phyloP scores from a whole-genome alignment of 1,140 invertebrate species.

The Saccostrea glomerata region DNA sequence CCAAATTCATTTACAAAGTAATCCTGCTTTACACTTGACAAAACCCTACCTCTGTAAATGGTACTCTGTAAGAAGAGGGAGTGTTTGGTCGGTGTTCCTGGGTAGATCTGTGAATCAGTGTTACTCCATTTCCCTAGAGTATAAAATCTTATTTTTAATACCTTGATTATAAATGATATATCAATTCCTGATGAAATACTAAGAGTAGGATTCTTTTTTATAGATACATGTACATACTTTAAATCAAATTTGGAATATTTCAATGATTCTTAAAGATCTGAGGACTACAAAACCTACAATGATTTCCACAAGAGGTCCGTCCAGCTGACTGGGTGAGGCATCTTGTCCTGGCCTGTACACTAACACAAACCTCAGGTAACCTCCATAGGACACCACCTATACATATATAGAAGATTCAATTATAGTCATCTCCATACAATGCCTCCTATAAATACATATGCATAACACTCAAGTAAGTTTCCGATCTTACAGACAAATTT shows the following conservation, averaged over 20 bases:
- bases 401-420: neutral
- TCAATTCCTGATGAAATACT: neutral
- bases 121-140: slow-evolving; percentile 86
- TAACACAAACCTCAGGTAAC: slow-evolving; percentile 90
- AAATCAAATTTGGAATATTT: neutral
- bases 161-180: neutral
- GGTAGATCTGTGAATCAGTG: slow-evolving; percentile 85
- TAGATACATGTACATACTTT: neutral
- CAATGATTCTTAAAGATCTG: neutral
- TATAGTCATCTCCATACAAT: no score
- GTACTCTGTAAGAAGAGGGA: slow-evolving; percentile 84
- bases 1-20: no score
- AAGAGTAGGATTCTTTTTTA: neutral
- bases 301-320: slow-evolving; percentile 92
- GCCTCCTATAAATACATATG: no score
- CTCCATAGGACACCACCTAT: slow-evolving; percentile 90
- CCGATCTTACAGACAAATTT: no score
- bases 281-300: slow-evolving; percentile 72
- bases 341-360: slow-evolving; percentile 81
- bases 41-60: slow-evolving; percentile 84
- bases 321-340: slow-evolving; percentile 50
- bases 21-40: neutral
- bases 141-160: neutral
- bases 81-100: slow-evolving; percentile 83
- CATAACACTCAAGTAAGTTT: no score